Percentiles rank a stretch among this genome's conserved stretches.
phyloP scores from a whole-genome alignment of 2,888 invertebrate species.

The Microchrysa polita region DNA sequence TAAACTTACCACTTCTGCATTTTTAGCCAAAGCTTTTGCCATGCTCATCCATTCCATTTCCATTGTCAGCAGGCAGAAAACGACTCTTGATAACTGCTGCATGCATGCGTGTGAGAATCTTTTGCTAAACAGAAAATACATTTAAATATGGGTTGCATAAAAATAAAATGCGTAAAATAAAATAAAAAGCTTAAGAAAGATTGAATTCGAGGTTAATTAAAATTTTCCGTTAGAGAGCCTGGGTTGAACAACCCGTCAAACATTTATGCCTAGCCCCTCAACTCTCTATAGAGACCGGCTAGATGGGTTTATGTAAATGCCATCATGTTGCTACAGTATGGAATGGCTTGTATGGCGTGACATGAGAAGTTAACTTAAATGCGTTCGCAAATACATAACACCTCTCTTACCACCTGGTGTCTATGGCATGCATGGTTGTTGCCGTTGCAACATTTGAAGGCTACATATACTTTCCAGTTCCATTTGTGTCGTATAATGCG shows the following conservation, averaged over 20 bases:
- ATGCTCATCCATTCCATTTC: no score
- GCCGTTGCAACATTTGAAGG: constrained; percentile 4
- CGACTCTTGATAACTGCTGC: not conserved
- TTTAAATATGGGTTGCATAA: not conserved
- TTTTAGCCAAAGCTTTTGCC: constrained; percentile 17
- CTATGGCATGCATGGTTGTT: not conserved
- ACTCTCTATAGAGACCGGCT: not conserved
- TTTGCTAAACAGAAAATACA: not conserved
- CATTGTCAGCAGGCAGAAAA: no score
- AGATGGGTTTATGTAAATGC: constrained; percentile 25
- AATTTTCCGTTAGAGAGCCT: not conserved
- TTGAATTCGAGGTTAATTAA: constrained; percentile 46
- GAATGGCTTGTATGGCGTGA: constrained; percentile 6
- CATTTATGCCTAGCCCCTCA: constrained; percentile 7
- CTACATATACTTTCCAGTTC: constrained; percentile 10
- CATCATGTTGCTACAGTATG: not conserved
- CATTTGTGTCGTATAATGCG: constrained; percentile 4
- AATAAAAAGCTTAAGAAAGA: constrained; percentile 31
- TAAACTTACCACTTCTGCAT: not conserved
- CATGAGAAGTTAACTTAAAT: no score
- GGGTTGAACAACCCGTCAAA: constrained; percentile 43
- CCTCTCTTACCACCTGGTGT: not conserved
- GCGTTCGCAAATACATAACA: no score
- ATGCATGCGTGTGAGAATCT: not conserved
- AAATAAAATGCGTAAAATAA: not conserved